phyloP scores from a whole-genome alignment of 2,797 vertebrate genomes.

The Sebastes diploproa region DNA sequence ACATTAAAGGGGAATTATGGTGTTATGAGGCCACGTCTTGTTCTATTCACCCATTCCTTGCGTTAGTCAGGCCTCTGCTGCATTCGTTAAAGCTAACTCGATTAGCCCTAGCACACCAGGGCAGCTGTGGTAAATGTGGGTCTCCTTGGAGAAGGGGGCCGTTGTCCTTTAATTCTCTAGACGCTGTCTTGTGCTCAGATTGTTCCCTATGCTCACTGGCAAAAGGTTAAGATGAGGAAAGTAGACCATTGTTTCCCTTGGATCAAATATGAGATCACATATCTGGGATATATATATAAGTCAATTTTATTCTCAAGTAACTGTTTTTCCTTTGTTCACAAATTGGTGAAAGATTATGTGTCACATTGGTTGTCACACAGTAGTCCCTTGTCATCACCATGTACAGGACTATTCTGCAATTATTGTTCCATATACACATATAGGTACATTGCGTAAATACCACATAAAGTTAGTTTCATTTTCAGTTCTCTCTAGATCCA shows the following conservation, averaged over 20 bases:
- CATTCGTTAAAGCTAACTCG: conserved; percentile 78
- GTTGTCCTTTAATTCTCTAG: conserved; percentile 72
- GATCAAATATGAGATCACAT: not conserved
- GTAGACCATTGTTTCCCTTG: not conserved
- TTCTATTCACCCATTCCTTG: conserved; percentile 74
- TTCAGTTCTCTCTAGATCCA: not conserved
- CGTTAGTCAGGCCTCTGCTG: conserved; percentile 75
- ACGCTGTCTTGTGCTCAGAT: conserved; percentile 54
- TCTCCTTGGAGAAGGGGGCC: conserved; percentile 72
- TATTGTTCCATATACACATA: not conserved
- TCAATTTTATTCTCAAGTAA: not conserved
- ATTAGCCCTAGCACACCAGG: conserved; percentile 73
- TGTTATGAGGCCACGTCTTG: conserved; percentile 56
- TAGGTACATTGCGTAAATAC: not conserved
- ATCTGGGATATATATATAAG: not conserved
- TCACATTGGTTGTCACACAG: not conserved
- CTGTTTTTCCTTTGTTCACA: not conserved
- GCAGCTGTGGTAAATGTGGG: conserved; percentile 78
- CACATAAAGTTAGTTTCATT: conserved; percentile 9
- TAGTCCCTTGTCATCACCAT: not conserved
- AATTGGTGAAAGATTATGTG: not conserved
- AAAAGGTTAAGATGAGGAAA: conserved; percentile 33
- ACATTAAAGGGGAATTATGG: conserved; percentile 61
- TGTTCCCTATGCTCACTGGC: conserved; percentile 31
- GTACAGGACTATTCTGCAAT: not conserved